A percentile compares a stretch with the other conserved stretches of the same genome.
These are phyloP conservation scores for Takifugu bimaculatus DNA, from an alignment of 2,113 vertebrate genomes.

Conservation along the genomic window DNA sequence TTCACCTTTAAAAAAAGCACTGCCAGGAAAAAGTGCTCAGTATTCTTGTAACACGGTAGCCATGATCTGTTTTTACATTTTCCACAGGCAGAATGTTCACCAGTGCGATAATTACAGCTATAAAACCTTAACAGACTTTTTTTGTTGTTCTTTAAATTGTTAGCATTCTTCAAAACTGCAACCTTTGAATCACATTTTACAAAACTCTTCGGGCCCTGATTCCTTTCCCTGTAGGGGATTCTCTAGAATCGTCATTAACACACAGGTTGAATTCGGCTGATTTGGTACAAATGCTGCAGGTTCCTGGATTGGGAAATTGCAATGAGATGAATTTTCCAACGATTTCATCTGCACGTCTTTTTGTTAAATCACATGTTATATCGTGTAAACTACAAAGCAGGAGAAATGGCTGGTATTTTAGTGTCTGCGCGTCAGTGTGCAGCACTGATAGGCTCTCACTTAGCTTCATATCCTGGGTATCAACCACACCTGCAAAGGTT, in stretches of 20 bases:
- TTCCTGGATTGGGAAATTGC: constrained; percentile 2
- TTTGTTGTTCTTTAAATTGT: constrained; percentile 8
- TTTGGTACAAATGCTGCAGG: too few relatives aligned
- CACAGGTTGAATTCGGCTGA: too few relatives aligned
- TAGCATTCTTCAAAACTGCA: not conserved
- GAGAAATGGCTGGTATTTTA: not conserved
- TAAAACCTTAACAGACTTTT: constrained; percentile 14
- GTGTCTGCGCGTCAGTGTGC: constrained; percentile 1
- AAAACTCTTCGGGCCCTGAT: too few relatives aligned
- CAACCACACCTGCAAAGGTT: too few relatives aligned
- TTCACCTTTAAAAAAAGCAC: not conserved
- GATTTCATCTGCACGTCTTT: not conserved
- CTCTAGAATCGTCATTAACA: too few relatives aligned
- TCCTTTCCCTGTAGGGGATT: too few relatives aligned
- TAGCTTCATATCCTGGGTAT: too few relatives aligned
- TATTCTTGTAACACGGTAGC: not conserved
- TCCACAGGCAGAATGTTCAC: constrained; percentile 9
- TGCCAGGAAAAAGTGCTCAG: not conserved
- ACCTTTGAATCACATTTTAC: not conserved
- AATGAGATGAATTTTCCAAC: constrained; percentile 1
- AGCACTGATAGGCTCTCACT: not conserved
- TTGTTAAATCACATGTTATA: not conserved
- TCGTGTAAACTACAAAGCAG: not conserved
- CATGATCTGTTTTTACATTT: constrained; percentile 11
- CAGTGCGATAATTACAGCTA: constrained; percentile 7